phyloP scores from a whole-genome alignment of 2,797 vertebrate genomes.

The Notamacropus eugenii region DNA sequence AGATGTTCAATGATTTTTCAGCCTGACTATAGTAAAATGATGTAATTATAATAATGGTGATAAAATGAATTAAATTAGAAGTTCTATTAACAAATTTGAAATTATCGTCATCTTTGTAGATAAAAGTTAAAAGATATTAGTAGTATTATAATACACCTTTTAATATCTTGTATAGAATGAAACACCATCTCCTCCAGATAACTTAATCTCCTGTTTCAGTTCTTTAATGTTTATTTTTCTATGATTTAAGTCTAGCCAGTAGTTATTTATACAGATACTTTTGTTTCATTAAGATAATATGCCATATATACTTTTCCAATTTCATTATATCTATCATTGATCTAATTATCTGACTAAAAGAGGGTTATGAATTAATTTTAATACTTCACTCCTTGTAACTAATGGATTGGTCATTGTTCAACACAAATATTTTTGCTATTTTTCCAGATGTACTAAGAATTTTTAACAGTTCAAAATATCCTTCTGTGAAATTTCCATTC shows the following conservation, averaged over 20 bases:
- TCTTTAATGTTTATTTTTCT: conserved; percentile 56
- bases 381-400: background rate
- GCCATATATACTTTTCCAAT: conserved; percentile 25
- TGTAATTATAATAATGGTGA: conserved; percentile 49
- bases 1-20: background rate
- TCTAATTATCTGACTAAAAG: background rate
- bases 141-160: conserved; percentile 60
- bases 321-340: conserved; percentile 25
- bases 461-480: conserved; percentile 63
- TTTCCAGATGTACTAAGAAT: conserved; percentile 54
- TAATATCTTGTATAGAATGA: conserved; percentile 31
- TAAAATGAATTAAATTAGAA: conserved; percentile 27
- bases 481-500: conserved; percentile 51
- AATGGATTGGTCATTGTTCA: conserved; percentile 36
- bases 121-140: conserved; percentile 38
- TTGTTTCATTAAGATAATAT: conserved; percentile 37
- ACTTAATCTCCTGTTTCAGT: conserved; percentile 53
- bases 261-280: conserved; percentile 5
- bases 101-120: conserved; percentile 50
- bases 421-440: conserved; percentile 49
- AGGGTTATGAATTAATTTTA: background rate
- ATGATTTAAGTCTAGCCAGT: conserved; percentile 26
- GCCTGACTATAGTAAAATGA: background rate
- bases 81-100: conserved; percentile 62
- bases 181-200: conserved; percentile 49